These are phyloP conservation scores for Percopsis omiscomaycus DNA, from an alignment of 2,797 vertebrate species.

Conservation along the genomic window DNA sequence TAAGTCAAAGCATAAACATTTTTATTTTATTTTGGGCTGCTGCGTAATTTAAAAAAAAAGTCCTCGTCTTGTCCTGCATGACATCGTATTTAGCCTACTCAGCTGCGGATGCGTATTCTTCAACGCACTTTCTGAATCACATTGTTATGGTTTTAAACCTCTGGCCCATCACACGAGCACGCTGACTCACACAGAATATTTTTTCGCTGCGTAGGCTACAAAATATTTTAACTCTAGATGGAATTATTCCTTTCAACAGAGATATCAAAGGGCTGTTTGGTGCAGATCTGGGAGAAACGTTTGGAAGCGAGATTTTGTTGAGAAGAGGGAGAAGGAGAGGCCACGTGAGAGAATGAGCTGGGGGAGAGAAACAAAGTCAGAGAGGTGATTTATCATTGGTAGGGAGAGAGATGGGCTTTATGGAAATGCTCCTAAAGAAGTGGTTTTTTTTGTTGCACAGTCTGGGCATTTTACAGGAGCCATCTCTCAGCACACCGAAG, in stretches of 20 bases:
- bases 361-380: conserved; percentile 5
- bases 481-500: conserved; percentile 49
- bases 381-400: conserved; percentile 67
- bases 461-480: conserved; percentile 61
- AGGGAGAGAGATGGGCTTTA: conserved; percentile 38
- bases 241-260: conserved; percentile 20
- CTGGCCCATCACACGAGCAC: no score
- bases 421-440: conserved; percentile 38
- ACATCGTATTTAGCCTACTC: no score
- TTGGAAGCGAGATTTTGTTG: conserved; percentile 5
- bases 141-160: no score
- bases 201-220: no score
- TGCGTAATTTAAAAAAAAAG: no score
- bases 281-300: conserved; percentile 28
- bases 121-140: no score
- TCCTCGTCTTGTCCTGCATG: no score
- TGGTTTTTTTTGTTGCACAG: conserved; percentile 48
- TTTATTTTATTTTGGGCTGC: no score
- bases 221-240: no score
- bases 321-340: conserved; percentile 18
- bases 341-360: conserved; percentile 30
- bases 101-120: no score
- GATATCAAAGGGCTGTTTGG: conserved; percentile 26
- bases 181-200: no score
- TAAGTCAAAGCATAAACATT: neutral